Evolutionary conservation across 2,888 invertebrate genomes (phyloP), one percentile per base, ranked within the genome.

Genomic region (Omphaloscelis lunosa): DNA sequence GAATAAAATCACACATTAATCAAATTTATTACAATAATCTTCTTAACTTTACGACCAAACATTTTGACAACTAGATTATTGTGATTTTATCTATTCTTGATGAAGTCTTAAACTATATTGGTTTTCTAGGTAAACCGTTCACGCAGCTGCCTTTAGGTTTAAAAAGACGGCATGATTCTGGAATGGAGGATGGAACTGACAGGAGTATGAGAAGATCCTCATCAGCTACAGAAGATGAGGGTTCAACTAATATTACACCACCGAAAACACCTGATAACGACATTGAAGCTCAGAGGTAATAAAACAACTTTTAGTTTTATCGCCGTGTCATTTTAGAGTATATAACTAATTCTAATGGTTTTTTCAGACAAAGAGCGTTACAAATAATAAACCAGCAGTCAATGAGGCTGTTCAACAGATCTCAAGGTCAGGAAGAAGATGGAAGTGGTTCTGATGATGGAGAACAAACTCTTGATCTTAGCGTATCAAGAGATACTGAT

Each of bases 181-280:
- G 94, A 12, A 86, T 93, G 89, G 93, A 93, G 27, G 96, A 96
- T 68, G 96, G 93, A 0, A 94, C 92, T 15, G 95, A 96, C 39
- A 93, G 95, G 69, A 94, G 94, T 82, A 88, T 93, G 51, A 91
- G 96, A 85, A 92, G 96, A 68, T 96, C 96, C 0, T 96, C 96
- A 74, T 96, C 96, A 82, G 96, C 95, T 11, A 96, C 96, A n/a
- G 96, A 96, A 80, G 96, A 96, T 79, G 96, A 96, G 82, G 96
- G 96, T 23, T 96, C 96, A 20, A 94, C 96, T 29, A 96, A 96
- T 79, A 96, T 96, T 51, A 96, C 96, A 78, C 96, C 96, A 89
- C 96, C 96, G 88, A 96, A 96, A 88, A 96, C 96, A 62, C 96
- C 96, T n/a, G 96, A 96, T 65, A 95, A 96, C 82, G 96, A 96